Percentiles rank a stretch among this genome's conserved stretches.
Conservation (phyloP, 2,888 invertebrate genomes). For the Nomada fucata region DNA sequence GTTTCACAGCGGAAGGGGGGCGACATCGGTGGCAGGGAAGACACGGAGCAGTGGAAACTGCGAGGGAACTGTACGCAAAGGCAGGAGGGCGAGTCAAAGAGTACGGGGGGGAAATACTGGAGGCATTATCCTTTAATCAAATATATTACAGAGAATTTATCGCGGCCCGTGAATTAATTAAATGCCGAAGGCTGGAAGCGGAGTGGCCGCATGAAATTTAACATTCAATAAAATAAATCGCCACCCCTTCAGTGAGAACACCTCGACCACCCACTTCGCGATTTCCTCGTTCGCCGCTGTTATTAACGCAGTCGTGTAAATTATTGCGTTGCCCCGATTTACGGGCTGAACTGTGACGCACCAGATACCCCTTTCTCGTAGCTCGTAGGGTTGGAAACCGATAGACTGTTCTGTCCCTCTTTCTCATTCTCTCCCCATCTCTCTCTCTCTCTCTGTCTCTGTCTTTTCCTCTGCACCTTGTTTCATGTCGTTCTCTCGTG, state of each 20-base stretch:
- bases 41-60: slow-evolving; percentile 54
- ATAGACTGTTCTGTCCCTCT: slow-evolving; percentile 12
- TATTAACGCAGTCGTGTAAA: slow-evolving; percentile 68
- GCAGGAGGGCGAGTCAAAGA: slow-evolving; percentile 66
- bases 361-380: slow-evolving; percentile 44
- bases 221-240: slow-evolving; percentile 83
- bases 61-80: slow-evolving; percentile 59
- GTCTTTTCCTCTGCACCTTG: neutral
- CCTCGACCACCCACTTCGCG: slow-evolving; percentile 59
- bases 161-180: slow-evolving; percentile 83
- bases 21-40: slow-evolving; percentile 49
- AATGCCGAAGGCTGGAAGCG: slow-evolving; percentile 82
- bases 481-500: neutral
- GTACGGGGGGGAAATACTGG: slow-evolving; percentile 75
- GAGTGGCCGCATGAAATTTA: slow-evolving; percentile 81
- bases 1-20: slow-evolving; percentile 38
- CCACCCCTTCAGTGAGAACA: slow-evolving; percentile 69
- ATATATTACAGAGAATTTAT: slow-evolving; percentile 84
- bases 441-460: slow-evolving; percentile 9
- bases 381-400: slow-evolving; percentile 7
- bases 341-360: slow-evolving; percentile 45
- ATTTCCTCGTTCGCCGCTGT: slow-evolving; percentile 55
- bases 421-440: neutral
- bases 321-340: slow-evolving; percentile 64
- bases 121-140: slow-evolving; percentile 84